phyloP scores from a whole-genome alignment of 2,888 invertebrate genomes.

The Adela reaumurella region DNA sequence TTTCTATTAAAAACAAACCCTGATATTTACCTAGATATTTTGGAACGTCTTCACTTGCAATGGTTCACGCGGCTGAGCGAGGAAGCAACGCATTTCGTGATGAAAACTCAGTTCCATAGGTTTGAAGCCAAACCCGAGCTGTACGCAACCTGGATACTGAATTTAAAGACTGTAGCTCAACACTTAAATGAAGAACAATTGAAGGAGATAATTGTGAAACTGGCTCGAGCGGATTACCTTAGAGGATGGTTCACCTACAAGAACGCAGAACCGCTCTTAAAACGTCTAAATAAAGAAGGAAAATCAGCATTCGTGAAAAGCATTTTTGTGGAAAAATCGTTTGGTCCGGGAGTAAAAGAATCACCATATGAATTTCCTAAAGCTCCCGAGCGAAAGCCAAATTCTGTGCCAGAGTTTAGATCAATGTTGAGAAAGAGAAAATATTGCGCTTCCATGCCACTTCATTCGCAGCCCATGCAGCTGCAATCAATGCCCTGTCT shows the following conservation, averaged over 20 bases:
- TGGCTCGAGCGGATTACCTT: not conserved
- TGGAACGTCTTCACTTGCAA: not conserved
- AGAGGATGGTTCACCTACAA: not conserved
- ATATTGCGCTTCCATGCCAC: too few relatives aligned
- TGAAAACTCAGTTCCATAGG: not conserved
- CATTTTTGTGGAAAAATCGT: not conserved
- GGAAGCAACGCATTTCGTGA: not conserved
- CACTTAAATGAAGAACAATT: not conserved
- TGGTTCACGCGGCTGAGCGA: not conserved
- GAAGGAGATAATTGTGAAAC: not conserved
- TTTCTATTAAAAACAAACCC: not conserved
- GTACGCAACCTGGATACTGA: not conserved
- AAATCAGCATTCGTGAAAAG: not conserved
- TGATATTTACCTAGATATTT: not conserved
- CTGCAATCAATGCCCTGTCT: too few relatives aligned
- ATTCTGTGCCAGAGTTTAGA: too few relatives aligned
- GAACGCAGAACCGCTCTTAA: not conserved
- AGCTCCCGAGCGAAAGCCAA: not conserved
- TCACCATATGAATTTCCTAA: not conserved
- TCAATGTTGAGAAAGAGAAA: too few relatives aligned
- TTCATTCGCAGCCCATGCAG: not conserved
- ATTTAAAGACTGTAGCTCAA: not conserved
- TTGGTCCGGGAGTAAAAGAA: not conserved
- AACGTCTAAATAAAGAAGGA: not conserved
- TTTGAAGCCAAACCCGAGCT: not conserved